Evolutionary conservation across 2,888 invertebrate genomes (phyloP).

Genomic region (Synanthedon tipuliformis): DNA sequence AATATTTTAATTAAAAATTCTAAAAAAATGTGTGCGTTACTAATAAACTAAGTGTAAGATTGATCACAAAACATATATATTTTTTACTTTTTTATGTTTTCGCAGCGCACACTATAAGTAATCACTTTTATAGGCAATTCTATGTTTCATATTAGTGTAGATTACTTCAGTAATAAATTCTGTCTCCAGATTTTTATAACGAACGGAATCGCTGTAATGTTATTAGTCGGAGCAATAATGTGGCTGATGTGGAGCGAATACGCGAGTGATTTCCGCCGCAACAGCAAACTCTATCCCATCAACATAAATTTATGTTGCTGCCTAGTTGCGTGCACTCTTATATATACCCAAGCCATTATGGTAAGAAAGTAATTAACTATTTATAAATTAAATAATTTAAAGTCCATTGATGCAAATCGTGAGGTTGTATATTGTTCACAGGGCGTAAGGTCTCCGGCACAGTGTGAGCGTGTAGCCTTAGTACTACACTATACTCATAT

Average conservation of each 20-base stretch:
- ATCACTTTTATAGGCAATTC: no score
- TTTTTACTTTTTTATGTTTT: no score
- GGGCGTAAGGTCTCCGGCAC: slow-evolving; percentile 73
- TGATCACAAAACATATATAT: no score
- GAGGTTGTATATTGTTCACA: slow-evolving; percentile 23
- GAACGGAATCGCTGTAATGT: slow-evolving; percentile 38
- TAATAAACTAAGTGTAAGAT: no score
- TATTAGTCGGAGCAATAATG: slow-evolving; percentile 37
- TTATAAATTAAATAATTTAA: no score
- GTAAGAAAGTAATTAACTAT: slow-evolving; percentile 36
- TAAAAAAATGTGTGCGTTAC: neutral
- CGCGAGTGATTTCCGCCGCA: slow-evolving; percentile 45
- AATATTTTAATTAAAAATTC: neutral
- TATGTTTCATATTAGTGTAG: no score
- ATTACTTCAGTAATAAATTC: no score
- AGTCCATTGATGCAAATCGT: neutral
- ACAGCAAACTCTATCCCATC: slow-evolving; percentile 68
- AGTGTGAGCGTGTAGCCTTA: slow-evolving; percentile 76
- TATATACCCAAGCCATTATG: slow-evolving; percentile 75
- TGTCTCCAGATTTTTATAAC: slow-evolving; percentile 45
- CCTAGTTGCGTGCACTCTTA: slow-evolving; percentile 70
- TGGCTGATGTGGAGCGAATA: slow-evolving; percentile 54
- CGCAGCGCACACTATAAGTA: no score
- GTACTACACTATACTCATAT: slow-evolving; percentile 78
- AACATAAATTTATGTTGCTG: slow-evolving; percentile 73